These are phyloP conservation scores for Onthophagus sagittarius DNA, from an alignment of 2,888 invertebrate species.

Conservation along the genomic window DNA sequence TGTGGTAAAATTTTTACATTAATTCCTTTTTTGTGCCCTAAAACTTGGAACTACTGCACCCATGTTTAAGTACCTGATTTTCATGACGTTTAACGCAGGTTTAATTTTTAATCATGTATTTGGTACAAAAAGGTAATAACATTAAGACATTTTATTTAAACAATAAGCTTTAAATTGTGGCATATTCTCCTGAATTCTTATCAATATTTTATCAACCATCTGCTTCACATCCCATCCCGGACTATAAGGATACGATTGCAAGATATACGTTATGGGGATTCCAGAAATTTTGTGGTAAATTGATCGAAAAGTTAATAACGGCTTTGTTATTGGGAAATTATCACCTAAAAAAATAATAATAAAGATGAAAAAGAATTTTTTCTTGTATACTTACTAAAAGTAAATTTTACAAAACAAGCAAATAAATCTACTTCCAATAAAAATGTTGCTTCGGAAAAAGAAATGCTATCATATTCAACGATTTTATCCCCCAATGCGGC, in stretches of 20 bases:
- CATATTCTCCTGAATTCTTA: constrained; percentile 27
- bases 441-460: constrained; percentile 53
- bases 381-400: constrained; percentile 47
- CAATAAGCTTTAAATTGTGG: not conserved
- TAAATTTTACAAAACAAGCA: constrained; percentile 59
- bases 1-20: no score
- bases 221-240: constrained; percentile 34
- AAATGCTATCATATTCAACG: constrained; percentile 51
- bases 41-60: no score
- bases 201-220: constrained; percentile 41
- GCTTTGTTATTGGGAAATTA: constrained; percentile 56
- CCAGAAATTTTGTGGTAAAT: constrained; percentile 49
- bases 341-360: constrained; percentile 32
- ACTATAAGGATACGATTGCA: constrained; percentile 40
- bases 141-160: not conserved
- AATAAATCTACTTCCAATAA: constrained; percentile 61
- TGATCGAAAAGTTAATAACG: constrained; percentile 54
- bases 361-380: not conserved
- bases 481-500: constrained; percentile 46
- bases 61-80: no score
- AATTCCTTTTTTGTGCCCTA: no score
- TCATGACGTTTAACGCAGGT: no score
- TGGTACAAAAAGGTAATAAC: no score
- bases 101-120: no score
- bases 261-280: constrained; percentile 21